A percentile compares a stretch with the other conserved stretches of the same genome.
Conservation (phyloP, 2,113 vertebrate species). For the Neofelis nebulosa region DNA sequence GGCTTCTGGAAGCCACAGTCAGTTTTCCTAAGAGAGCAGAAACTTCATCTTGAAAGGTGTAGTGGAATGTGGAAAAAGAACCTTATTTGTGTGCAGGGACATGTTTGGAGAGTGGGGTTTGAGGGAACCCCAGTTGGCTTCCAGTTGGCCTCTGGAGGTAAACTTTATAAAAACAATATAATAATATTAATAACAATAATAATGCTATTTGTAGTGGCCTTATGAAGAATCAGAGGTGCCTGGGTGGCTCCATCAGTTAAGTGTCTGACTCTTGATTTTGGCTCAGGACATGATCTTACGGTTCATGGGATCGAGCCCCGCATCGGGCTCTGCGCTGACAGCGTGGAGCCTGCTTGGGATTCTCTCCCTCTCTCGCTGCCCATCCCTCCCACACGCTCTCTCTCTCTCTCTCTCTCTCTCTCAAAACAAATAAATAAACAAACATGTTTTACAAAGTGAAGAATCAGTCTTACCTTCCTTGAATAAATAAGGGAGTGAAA, state of each 20-base stretch:
- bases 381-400: no score
- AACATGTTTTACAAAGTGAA: not conserved
- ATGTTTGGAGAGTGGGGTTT: no score
- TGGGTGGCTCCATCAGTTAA: no score
- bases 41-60: not conserved
- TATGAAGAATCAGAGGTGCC: no score
- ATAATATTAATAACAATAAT: not conserved
- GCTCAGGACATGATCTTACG: no score
- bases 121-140: not conserved
- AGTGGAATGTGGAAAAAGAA: not conserved
- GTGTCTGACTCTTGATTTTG: no score
- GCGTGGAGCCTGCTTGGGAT: no score
- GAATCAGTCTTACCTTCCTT: no score
- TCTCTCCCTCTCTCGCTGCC: no score
- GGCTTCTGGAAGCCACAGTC: conserved; percentile 19
- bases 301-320: no score
- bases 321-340: no score
- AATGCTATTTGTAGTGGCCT: not conserved
- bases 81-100: not conserved
- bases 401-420: no score
- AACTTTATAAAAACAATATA: not conserved
- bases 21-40: not conserved
- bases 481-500: not conserved
- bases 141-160: not conserved
- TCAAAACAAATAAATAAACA: not conserved